Evolutionary conservation across 2,888 invertebrate species (phyloP), one percentile per base, ranked within the genome.

Genomic region (Noctuana brunneofusca): DNA sequence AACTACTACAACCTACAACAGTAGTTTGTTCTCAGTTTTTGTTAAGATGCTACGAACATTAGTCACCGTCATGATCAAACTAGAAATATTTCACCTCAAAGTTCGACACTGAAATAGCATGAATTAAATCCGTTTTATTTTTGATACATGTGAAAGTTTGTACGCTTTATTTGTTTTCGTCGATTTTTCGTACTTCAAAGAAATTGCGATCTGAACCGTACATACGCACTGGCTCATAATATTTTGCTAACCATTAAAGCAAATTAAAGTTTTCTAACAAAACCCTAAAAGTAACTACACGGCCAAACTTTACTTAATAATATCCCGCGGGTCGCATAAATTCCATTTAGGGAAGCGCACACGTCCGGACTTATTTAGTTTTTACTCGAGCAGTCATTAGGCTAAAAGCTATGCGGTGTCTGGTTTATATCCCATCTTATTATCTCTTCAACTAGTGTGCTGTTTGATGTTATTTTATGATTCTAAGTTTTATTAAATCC

Each of bases 371-470:
- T 54, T 50, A 55, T 58, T 58, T 54, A 54, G 59, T 53, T 59
- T 53, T 54, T 54, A 48, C 46, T 46, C n/a, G 20, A 8, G 43
- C 30, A 43, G 56, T 63, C 59, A 65, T 65, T 57, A 56, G 56
- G 48, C 58, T 65, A 64, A 63, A 63, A 65, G 63, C 65, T 46
- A 50, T 59, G 64, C 58, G 55, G 54, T 58, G 63, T 65, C 59
- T 65, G 65, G 24, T 59, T 53, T 52, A 63, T 63, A 41, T 58
- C 35, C 50, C 18, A 14, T 11, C 22, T 50, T 49, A 52, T 55
- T 63, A 46, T 63, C 30, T 43, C 6, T 52, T 59, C 22, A 43
- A 30, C 24, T 58, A 41, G 22, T 56, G 55, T 18, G 4, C 11
- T 48, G n/a, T 18, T 5, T 20, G n/a, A n/a, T 18, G 11, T 11